Percentiles rank a stretch among this genome's conserved stretches.
phyloP scores from a whole-genome alignment of 2,888 invertebrate species.

The Spisula subtruncata region DNA sequence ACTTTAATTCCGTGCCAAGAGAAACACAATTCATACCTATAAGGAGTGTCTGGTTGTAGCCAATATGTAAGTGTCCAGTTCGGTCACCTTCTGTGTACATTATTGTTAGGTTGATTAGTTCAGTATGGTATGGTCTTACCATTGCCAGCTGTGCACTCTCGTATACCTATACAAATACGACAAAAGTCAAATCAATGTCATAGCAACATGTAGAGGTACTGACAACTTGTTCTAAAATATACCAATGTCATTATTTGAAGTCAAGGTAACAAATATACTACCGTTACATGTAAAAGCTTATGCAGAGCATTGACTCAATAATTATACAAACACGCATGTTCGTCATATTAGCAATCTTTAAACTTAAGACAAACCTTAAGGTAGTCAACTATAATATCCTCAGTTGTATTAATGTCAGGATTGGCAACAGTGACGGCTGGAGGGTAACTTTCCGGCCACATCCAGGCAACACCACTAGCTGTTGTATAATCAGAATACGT shows the following conservation, averaged over 20 bases:
- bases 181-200: background rate
- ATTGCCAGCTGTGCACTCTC: slow-evolving; percentile 63
- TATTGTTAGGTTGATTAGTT: slow-evolving; percentile 63
- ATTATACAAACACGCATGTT: too few species aligned
- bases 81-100: slow-evolving; percentile 75
- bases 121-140: slow-evolving; percentile 51
- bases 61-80: slow-evolving; percentile 77
- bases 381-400: slow-evolving; percentile 72
- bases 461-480: slow-evolving; percentile 73
- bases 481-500: slow-evolving; percentile 60
- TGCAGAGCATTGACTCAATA: too few species aligned
- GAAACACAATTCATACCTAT: slow-evolving; percentile 58
- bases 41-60: slow-evolving; percentile 78
- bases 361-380: slow-evolving; percentile 65
- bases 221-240: too few species aligned
- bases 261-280: too few species aligned
- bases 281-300: too few species aligned
- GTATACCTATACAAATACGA: slow-evolving; percentile 51
- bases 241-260: too few species aligned
- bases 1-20: background rate
- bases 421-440: slow-evolving; percentile 59
- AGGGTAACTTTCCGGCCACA: slow-evolving; percentile 75
- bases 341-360: too few species aligned
- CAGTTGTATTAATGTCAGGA: slow-evolving; percentile 51
- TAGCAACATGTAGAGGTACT: background rate